phyloP scores from a whole-genome alignment of 2,113 vertebrate species.

The Dasyprocta punctata region DNA sequence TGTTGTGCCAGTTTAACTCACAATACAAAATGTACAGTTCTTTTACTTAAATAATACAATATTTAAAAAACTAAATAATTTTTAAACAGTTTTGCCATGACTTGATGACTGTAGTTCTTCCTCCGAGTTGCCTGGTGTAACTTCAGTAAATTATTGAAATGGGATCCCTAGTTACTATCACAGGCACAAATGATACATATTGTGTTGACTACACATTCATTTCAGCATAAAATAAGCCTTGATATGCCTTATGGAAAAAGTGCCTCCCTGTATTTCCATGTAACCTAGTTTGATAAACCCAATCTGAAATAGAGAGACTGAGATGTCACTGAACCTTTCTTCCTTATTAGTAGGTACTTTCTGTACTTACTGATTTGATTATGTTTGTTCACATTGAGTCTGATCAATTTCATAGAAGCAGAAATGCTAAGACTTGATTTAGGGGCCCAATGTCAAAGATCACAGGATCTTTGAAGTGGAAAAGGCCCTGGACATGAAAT shows the following conservation, averaged over 20 bases:
- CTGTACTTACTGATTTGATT: neutral
- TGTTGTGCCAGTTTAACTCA: neutral
- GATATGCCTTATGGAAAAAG: accelerated
- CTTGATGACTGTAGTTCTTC: accelerated
- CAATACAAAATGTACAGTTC: neutral
- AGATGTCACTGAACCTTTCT: neutral
- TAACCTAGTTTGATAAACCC: neutral
- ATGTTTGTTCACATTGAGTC: neutral
- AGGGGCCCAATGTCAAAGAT: neutral
- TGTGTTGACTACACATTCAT: too few species aligned
- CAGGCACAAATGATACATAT: neutral
- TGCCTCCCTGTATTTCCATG: accelerated
- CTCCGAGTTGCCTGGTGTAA: neutral
- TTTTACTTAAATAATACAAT: neutral
- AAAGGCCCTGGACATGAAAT: neutral
- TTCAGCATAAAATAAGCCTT: too few species aligned
- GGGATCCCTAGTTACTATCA: neutral
- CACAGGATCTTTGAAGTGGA: neutral
- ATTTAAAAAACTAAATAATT: neutral
- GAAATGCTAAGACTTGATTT: neutral
- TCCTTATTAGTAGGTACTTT: neutral
- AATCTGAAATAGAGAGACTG: neutral
- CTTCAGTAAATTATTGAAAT: neutral
- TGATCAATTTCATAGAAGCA: neutral
- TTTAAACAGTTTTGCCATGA: neutral